phyloP scores from a whole-genome alignment of 2,797 vertebrate species.

The Chiroxiphia lanceolata region DNA sequence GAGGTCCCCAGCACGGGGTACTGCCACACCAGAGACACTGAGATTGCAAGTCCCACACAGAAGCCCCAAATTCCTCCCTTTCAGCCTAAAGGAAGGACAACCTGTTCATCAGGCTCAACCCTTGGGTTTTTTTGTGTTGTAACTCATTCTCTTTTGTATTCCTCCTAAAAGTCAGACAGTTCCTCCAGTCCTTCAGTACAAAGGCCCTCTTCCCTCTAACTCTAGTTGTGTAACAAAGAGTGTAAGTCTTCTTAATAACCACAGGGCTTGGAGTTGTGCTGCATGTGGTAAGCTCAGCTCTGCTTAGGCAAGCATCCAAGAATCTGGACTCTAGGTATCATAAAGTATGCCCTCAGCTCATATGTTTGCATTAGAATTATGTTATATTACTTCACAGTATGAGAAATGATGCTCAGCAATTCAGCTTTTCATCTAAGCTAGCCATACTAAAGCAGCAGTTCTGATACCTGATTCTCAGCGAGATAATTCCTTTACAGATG shows the following conservation, averaged over 20 bases:
- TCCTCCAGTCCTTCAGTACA: not conserved
- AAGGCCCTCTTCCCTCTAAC: not conserved
- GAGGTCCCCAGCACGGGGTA: not conserved
- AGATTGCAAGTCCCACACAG: not conserved
- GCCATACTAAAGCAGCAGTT: not conserved
- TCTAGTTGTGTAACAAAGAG: not conserved
- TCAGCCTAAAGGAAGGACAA: not conserved
- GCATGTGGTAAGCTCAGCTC: not conserved
- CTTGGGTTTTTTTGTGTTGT: fast-evolving
- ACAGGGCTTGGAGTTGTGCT: not conserved
- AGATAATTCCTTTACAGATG: constrained; percentile 51
- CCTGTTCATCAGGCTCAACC: not conserved
- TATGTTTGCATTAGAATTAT: not conserved
- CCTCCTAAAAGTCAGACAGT: not conserved
- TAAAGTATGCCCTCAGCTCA: not conserved
- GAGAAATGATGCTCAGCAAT: not conserved
- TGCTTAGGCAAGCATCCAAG: not conserved
- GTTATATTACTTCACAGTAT: not conserved
- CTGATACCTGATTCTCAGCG: constrained; percentile 17
- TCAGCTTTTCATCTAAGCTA: constrained; percentile 27
- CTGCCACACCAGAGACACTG: not conserved
- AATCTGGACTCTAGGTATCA: not conserved
- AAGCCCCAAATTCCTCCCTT: not conserved
- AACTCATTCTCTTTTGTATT: not conserved
- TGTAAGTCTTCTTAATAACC: not conserved